Base-by-base conservation (phyloP, 1,140 invertebrate species). In the Pinna nobilis region DNA sequence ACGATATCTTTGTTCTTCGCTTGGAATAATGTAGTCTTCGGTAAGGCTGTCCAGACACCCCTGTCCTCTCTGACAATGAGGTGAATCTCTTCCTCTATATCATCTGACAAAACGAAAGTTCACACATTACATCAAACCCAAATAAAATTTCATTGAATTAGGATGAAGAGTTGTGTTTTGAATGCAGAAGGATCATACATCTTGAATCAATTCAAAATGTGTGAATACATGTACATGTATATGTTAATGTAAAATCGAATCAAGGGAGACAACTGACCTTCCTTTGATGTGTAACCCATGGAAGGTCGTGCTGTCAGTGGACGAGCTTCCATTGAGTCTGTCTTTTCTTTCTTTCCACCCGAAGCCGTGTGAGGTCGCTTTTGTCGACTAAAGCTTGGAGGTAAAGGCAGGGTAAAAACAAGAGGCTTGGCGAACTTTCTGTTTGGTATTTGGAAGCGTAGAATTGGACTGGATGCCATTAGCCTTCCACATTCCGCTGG, bases 1-100 rank as follows among this genome's bases (percentile, higher is more conserved):
- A 82, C 79, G 50, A 81, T 72, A 68, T 84, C 83, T 66, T 80
- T 83, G 39, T 82, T 83, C 64, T 79, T 83, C n/a, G 78, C 47
- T 30, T 83, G 81, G n/a, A 66, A 44, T 2, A 82, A 61, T 2
- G 47, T 13, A 13, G 79, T 61, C 23, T 80, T 70, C 11, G 35
- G 28, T 33, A 73, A n/a, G 7, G 64, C 64, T 5, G 47, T 72
- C 83, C 83, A 84, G 0, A n/a, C 20, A 9, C 73, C 68, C 11
- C 20, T 68, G 7, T 51, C 33, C 15, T 66, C 49, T 23, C 64
- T 65, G 2, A 50, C 28, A 11, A 82, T 37, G 49, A 84, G 53
- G 53, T 80, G 77, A 11, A 82, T 59, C 41, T 78, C 76, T 30
- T 83, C 81, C 28, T 77, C 76, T 28, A 51, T 5, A 15, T 77